A percentile compares a stretch with the other conserved stretches of the same genome.
phyloP scores from a whole-genome alignment of 1,140 invertebrate species.

The Trichonephila clavata region DNA sequence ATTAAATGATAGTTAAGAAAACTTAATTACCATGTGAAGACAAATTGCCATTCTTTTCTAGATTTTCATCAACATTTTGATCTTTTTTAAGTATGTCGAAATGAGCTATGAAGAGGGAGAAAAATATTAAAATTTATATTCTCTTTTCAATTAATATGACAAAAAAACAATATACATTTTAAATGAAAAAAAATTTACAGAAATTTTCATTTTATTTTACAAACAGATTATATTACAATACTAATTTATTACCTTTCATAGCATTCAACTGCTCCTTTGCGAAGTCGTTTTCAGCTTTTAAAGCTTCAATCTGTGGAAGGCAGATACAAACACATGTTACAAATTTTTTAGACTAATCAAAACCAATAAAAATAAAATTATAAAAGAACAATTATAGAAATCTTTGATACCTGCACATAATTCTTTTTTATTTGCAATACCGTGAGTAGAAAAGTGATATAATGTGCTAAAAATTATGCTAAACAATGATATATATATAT shows the following conservation, averaged over 20 bases:
- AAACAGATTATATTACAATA: neutral
- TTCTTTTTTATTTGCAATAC: too few relatives aligned
- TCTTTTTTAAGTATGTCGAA: constrained; percentile 74
- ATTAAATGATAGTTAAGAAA: neutral
- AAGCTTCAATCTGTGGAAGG: constrained; percentile 78
- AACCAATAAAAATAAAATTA: too few relatives aligned
- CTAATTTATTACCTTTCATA: constrained; percentile 79
- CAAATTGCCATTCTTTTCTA: constrained; percentile 76
- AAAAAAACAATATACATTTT: neutral
- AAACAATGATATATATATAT: too few relatives aligned
- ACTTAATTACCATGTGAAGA: constrained; percentile 67
- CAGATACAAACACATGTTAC: too few relatives aligned
- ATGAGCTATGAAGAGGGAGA: constrained; percentile 75
- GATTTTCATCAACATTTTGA: constrained; percentile 70
- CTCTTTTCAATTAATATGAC: neutral
- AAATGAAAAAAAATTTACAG: neutral
- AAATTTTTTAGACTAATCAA: too few relatives aligned
- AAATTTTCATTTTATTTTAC: neutral
- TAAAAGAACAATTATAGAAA: too few relatives aligned
- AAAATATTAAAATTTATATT: neutral
- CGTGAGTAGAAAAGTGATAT: too few relatives aligned
- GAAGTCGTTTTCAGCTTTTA: constrained; percentile 82
- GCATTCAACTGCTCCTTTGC: constrained; percentile 81
- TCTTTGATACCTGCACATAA: too few relatives aligned
- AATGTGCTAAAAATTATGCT: too few relatives aligned